Evolutionary conservation across 2,797 vertebrate species (phyloP), one percentile per base, ranked within the genome.

Genomic region (Nyctibius grandis): DNA sequence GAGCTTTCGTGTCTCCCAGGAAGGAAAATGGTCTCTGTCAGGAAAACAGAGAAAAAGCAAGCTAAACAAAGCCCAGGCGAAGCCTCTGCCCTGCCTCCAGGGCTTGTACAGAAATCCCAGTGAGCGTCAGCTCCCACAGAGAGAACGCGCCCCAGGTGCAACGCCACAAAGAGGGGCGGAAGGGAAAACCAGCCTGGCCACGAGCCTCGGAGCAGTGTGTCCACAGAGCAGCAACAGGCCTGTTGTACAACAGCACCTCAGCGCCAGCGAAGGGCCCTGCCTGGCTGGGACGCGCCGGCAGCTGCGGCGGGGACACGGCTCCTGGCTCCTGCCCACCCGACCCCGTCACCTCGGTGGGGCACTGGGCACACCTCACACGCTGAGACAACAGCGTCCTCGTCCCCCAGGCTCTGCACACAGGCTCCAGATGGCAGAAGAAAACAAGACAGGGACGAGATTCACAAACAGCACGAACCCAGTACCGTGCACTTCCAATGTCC

Each of bases 391-490:
- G n/a, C 36, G 44, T 2, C 15, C 38, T 21, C 45, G 18, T 22
- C 9, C 53, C 26, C 60, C 3, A 7, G 57, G 40, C 25, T 36
- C 53, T 3, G 0, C 15, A 11, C 20, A 45, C 25, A 33, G 76
- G 73, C 45, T 78, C 17, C 80, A 42, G 69, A 15, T 16, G 76
- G 23, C 73, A 56, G 50, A 18, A 75, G 56, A 28, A 44, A 60
- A 81, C 48, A n/a, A 21, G 34, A 31, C 2, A 6, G 56, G 64
- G 59, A 61, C 1, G 8, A 72, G 89, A 77, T 4, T 26, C 63
- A 45, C 5, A 1, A 74, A 31, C 33, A 34, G 54, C 4, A 1
- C 0, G 2, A 16, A 21, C 1, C 48, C 77, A 21, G 60, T 64
- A 61, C 51, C 6, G 0, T 3, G 36, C 51, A 12, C 12, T 70